Conservation (phyloP, 1,140 invertebrate genomes). For the Drosophila albomicans region DNA sequence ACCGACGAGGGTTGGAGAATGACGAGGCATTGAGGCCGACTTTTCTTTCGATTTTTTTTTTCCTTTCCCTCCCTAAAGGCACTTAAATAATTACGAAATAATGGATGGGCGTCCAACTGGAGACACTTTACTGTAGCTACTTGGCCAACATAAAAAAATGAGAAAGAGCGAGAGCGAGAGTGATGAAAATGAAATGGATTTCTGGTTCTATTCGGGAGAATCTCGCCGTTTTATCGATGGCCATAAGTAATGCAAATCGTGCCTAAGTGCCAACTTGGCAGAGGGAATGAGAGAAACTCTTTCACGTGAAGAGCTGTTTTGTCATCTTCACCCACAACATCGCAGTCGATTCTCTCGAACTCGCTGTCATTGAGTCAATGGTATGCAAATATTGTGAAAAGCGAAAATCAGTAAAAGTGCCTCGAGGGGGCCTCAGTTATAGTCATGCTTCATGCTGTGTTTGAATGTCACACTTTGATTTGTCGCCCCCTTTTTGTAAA, state of each 20-base stretch:
- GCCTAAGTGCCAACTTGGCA: conserved; percentile 59
- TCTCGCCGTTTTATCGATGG: conserved; percentile 30
- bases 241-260: conserved; percentile 74
- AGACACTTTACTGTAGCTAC: conserved; percentile 53
- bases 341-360: neutral
- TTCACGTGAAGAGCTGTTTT: conserved; percentile 42
- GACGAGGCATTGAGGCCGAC: neutral
- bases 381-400: conserved; percentile 77
- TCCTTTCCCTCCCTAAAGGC: conserved; percentile 47
- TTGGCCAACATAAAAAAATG: conserved; percentile 16
- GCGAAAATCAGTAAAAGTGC: conserved; percentile 72
- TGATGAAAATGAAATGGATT: conserved; percentile 13
- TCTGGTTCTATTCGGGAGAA: conserved; percentile 10
- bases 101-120: conserved; percentile 61
- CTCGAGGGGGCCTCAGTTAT: conserved; percentile 48
- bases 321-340: neutral
- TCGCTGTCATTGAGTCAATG: conserved; percentile 30
- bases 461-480: conserved; percentile 73
- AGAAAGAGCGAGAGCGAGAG: neutral
- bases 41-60: neutral
- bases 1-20: conserved; percentile 2
- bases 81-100: conserved; percentile 83
- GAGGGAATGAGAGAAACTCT: conserved; percentile 52
- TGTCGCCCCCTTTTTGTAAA: conserved; percentile 68
- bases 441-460: conserved; percentile 40